phyloP scores from a whole-genome alignment of 2,797 vertebrate genomes.

The Poecile montanus region DNA sequence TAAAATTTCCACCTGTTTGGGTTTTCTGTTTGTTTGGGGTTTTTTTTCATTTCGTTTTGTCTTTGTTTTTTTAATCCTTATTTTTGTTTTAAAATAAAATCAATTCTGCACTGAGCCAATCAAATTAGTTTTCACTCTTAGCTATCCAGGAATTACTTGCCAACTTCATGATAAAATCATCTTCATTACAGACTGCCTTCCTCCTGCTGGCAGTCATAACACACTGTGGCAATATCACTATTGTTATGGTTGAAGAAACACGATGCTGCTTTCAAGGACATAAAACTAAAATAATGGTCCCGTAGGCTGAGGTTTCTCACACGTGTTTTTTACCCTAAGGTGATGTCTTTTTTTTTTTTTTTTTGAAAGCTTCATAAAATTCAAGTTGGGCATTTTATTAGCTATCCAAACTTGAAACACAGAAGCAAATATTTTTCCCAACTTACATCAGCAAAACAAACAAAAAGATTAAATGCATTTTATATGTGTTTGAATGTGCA shows the following conservation, averaged over 20 bases:
- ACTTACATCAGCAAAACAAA: not conserved
- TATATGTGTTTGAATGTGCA: not conserved
- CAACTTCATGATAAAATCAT: not conserved
- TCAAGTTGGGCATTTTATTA: slow-evolving; percentile 22
- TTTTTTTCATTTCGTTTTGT: not conserved
- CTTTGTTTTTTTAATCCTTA: not conserved
- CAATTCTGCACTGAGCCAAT: not conserved
- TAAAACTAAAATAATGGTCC: slow-evolving; percentile 37
- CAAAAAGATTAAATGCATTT: not conserved
- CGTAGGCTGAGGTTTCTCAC: slow-evolving; percentile 14
- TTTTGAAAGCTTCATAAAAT: slow-evolving; percentile 10
- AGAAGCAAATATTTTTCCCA: not conserved
- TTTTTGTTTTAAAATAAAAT: not conserved
- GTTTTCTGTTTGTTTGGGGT: not conserved
- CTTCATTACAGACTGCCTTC: slow-evolving; percentile 1
- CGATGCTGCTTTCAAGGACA: not conserved
- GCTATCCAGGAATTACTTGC: not conserved
- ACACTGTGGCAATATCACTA: not conserved
- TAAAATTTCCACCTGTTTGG: rapidly evolving
- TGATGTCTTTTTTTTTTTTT: not conserved
- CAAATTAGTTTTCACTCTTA: not conserved
- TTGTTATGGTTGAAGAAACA: slow-evolving; percentile 33
- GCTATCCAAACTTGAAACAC: not conserved
- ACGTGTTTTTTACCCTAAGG: not conserved
- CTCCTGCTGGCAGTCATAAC: not conserved